phyloP scores from a whole-genome alignment of 2,797 vertebrate species.

The Cuculus canorus region DNA sequence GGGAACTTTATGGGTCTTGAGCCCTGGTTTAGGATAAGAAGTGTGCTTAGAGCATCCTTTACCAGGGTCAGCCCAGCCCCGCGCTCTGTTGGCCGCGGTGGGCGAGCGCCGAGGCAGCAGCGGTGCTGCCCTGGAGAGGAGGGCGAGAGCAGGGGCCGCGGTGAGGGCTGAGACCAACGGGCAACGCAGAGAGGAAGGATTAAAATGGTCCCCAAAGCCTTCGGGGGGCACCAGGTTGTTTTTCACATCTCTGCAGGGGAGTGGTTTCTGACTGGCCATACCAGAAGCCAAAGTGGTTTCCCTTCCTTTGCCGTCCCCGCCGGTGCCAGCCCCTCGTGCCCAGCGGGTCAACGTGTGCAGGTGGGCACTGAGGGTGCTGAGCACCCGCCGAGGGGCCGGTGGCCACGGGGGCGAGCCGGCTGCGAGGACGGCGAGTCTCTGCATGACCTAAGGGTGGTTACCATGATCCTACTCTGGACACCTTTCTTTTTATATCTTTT shows the following conservation, averaged over 20 bases:
- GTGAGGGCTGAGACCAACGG: rapidly evolving
- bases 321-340: not conserved
- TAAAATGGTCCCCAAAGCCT: not conserved
- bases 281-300: slow-evolving; percentile 14
- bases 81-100: rapidly evolving
- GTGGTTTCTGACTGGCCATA: slow-evolving; percentile 30
- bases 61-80: not conserved
- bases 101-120: not conserved
- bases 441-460: not conserved
- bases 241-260: slow-evolving; percentile 66
- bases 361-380: not conserved
- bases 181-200: not conserved
- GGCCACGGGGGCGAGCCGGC: not conserved
- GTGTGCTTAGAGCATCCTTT: not conserved
- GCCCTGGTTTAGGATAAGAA: not conserved
- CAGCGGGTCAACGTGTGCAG: not conserved
- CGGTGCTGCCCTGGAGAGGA: not conserved
- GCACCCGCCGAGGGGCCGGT: not conserved
- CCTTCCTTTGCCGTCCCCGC: not conserved
- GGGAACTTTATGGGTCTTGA: not conserved
- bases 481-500: not conserved
- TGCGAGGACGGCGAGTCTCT: not conserved
- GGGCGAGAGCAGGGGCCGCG: not conserved
- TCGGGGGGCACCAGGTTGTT: not conserved
- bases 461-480: not conserved